These are phyloP conservation scores for Dasysyrphus tricinctus DNA, from an alignment of 2,888 invertebrate species.

Conservation along the genomic window DNA sequence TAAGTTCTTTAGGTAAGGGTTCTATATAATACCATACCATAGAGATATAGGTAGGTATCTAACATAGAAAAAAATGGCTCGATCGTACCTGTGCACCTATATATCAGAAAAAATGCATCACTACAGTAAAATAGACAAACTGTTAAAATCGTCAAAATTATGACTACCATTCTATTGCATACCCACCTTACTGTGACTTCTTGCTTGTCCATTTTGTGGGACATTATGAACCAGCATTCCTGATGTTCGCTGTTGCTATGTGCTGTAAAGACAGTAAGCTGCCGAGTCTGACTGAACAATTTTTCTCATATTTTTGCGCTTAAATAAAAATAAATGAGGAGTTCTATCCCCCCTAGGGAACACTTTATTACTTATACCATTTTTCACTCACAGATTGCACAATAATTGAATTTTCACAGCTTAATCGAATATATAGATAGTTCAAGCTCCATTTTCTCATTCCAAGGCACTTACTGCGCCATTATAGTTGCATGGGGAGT, in stretches of 20 bases:
- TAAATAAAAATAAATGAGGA: neutral
- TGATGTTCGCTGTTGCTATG: neutral
- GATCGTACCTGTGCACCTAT: too few relatives aligned
- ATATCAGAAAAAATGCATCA: neutral
- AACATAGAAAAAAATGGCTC: too few relatives aligned
- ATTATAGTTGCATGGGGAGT: constrained; percentile 53
- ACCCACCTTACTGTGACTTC: neutral
- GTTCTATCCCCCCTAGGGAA: constrained; percentile 1
- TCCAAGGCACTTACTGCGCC: constrained; percentile 53
- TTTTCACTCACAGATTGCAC: constrained; percentile 61
- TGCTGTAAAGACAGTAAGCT: constrained; percentile 46
- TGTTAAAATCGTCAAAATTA: neutral
- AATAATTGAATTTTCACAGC: constrained; percentile 62
- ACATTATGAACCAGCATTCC: neutral
- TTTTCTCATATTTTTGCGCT: neutral
- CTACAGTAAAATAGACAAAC: neutral
- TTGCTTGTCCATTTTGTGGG: neutral
- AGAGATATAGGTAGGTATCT: too few relatives aligned
- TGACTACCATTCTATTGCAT: neutral
- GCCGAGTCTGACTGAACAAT: constrained; percentile 28
- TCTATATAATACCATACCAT: neutral
- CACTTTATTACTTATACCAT: constrained; percentile 37
- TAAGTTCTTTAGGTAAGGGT: constrained; percentile 9
- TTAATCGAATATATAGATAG: neutral
- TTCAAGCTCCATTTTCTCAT: constrained; percentile 13